Conservation (phyloP, 2,113 vertebrate species). For the Leuciscus idus region DNA sequence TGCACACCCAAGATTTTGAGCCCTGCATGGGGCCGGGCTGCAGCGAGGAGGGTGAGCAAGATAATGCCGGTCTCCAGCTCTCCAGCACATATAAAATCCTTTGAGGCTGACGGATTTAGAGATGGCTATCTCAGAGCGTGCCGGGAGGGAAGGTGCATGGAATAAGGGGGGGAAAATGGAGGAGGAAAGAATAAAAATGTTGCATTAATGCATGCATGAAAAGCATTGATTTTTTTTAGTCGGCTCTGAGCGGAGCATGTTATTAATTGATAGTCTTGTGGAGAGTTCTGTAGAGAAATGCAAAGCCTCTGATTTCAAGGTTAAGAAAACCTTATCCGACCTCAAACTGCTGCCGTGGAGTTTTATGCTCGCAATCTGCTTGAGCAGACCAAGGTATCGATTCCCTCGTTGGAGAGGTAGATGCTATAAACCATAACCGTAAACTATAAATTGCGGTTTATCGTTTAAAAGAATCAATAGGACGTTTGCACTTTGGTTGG, state of each 20-base stretch:
- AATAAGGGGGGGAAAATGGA: too few relatives aligned
- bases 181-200: neutral
- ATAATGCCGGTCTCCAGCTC: neutral
- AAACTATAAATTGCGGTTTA: slow-evolving; percentile 6
- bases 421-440: slow-evolving; percentile 31
- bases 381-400: slow-evolving; percentile 34
- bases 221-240: neutral
- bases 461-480: slow-evolving; percentile 41
- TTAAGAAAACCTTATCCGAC: slow-evolving; percentile 24
- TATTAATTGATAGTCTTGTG: slow-evolving; percentile 25
- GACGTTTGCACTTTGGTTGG: slow-evolving; percentile 37
- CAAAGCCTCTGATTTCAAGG: slow-evolving; percentile 12
- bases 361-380: slow-evolving; percentile 42
- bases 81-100: neutral
- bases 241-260: neutral
- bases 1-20: slow-evolving; percentile 95
- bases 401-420: slow-evolving; percentile 22
- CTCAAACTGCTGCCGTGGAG: slow-evolving; percentile 11
- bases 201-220: neutral
- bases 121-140: neutral
- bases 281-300: neutral
- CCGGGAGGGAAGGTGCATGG: neutral
- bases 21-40: slow-evolving; percentile 95
- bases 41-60: slow-evolving; percentile 85
- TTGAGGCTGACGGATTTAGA: slow-evolving; percentile 21